These are phyloP conservation scores for Neosilurus hyrtlii DNA, from an alignment of 2,797 vertebrate genomes.

Conservation along the genomic window DNA sequence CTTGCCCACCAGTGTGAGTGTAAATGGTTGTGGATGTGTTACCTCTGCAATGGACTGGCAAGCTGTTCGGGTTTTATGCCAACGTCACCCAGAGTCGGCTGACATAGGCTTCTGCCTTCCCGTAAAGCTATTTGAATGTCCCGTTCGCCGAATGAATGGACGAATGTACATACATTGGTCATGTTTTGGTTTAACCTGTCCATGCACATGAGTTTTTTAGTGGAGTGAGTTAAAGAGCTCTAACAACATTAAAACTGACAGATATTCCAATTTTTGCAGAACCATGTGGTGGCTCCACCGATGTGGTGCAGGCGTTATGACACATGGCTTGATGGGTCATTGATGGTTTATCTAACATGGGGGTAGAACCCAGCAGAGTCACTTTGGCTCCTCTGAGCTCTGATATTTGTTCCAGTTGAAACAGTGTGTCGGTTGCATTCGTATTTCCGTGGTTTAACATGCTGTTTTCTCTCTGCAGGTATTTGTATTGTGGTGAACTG, in stretches of 20 bases:
- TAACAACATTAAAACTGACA: neutral
- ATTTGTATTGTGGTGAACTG: constrained; percentile 90
- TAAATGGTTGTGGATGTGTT: too few species aligned
- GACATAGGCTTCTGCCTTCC: too few species aligned
- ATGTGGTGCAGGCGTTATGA: neutral
- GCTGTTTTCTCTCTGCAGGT: constrained; percentile 68
- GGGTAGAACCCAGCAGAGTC: neutral
- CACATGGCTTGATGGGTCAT: neutral
- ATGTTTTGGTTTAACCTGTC: neutral
- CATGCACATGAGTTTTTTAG: neutral
- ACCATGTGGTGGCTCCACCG: neutral
- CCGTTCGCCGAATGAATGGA: too few species aligned
- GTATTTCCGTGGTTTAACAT: neutral
- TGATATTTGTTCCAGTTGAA: neutral
- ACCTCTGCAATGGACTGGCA: too few species aligned
- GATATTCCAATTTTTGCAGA: neutral
- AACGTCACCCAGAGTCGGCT: too few species aligned
- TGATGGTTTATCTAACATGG: too few species aligned
- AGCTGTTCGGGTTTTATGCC: too few species aligned
- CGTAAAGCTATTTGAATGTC: too few species aligned
- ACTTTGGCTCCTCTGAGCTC: neutral
- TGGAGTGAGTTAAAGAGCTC: neutral
- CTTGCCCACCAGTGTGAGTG: too few species aligned
- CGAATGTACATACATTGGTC: neutral
- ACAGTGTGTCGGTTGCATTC: neutral